These are phyloP conservation scores for Minunthozetes semirufus DNA, from an alignment of 2,888 invertebrate species.

Conservation along the genomic window DNA sequence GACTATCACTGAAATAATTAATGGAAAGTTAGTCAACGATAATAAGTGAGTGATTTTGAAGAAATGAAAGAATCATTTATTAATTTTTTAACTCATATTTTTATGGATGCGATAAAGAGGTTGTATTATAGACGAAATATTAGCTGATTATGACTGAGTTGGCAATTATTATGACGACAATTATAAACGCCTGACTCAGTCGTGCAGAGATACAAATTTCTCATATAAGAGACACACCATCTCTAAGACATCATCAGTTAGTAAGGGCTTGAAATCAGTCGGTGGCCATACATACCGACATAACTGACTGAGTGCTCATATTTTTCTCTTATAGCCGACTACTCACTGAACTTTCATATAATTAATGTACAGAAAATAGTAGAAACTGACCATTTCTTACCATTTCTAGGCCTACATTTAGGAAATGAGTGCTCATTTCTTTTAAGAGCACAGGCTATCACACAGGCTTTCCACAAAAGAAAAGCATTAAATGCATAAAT, in stretches of 20 bases:
- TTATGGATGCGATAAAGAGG: not conserved
- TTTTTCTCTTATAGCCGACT: not conserved
- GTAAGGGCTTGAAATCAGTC: not conserved
- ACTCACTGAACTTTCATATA: no score
- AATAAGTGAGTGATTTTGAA: not conserved
- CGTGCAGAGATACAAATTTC: slow-evolving; percentile 19
- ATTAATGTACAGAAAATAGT: not conserved
- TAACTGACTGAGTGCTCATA: no score
- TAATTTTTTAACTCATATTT: slow-evolving; percentile 4
- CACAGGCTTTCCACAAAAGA: not conserved
- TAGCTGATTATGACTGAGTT: slow-evolving; percentile 14
- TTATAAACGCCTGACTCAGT: not conserved
- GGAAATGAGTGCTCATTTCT: slow-evolving; percentile 10
- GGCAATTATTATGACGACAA: not conserved
- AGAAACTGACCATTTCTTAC: not conserved
- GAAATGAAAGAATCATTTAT: not conserved
- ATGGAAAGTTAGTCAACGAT: not conserved
- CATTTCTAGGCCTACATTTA: not conserved
- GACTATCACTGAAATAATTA: not conserved
- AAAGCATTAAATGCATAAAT: slow-evolving; percentile 3
- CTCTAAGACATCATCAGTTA: slow-evolving; percentile 11
- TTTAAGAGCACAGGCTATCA: not conserved
- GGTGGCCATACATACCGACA: not conserved
- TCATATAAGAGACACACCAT: not conserved
- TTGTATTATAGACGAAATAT: not conserved